Evolutionary conservation across 2,113 vertebrate species (phyloP), one percentile per base, ranked within the genome.

Genomic region (Colinus virginianus): DNA sequence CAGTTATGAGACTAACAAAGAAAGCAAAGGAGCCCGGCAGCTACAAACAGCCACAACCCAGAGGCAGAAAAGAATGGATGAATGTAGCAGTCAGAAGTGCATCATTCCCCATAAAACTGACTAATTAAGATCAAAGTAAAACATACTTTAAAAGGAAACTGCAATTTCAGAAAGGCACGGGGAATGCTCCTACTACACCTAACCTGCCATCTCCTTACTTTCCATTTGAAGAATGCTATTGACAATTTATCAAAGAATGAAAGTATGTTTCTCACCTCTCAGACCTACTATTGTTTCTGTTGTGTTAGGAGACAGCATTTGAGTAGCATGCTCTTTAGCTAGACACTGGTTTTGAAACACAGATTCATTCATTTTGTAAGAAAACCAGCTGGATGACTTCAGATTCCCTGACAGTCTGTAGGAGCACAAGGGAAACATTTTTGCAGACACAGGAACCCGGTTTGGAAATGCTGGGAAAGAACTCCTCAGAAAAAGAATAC

Each of bases 401-500:
- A 25, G 43, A 40, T 76, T 78, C 61, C 51, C 48, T 63, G 36
- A 17, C 4, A 26, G 70, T 45, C 48, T 2, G 0, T 26, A 75
- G 42, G 22, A 59, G 15, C 32, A 72, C 6, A 17, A 84, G 78
- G 70, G 40, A 76, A 90, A 90, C 5, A 48, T 30, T 83, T 69
- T 78, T 81, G 74, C 70, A 84, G 64, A 78, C 2, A 16, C 19
- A 45, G 40, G 70, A 78, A 84, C 38, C 61, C 58, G 16, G 2
- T 70, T 84, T 86, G 51, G 56, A 94, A 71, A 23, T 86, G 67
- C 75, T 89, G 38, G 56, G 59, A 59, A 85, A 95, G 42, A 75
- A 55, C 28, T 83, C 84, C 66, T 55, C 49, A 46, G 59, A 36
- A 61, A 87, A 77, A 21, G n/a, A 75, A 78, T 43, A 56, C 36